phyloP scores from a whole-genome alignment of 37 sponge, comb jelly and placozoan genomes.

The Hormiphora californensis region DNA sequence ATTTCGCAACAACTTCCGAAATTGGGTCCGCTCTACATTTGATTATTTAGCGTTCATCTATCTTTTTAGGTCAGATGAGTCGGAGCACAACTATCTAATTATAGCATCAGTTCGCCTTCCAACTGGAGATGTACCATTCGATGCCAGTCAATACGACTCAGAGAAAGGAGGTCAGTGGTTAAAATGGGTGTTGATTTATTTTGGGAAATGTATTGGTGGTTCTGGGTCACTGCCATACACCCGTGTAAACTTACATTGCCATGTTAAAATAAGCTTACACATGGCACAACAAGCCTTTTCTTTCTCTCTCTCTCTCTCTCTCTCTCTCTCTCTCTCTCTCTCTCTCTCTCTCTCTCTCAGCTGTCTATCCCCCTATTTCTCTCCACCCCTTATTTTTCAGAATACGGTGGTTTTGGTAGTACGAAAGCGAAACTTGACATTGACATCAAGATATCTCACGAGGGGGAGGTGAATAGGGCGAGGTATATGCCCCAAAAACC shows the following conservation, averaged over 20 bases:
- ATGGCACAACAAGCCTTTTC: background rate
- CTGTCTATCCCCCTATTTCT: background rate
- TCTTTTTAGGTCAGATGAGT: constrained; percentile 80
- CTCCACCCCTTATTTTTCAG: constrained; percentile 54
- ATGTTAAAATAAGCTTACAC: background rate
- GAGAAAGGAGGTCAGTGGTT: constrained; percentile 75
- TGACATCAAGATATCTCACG: constrained; percentile 99
- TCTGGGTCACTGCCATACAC: background rate
- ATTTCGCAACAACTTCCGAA: background rate
- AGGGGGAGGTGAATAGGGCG: constrained; percentile 99
- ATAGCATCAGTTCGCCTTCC: constrained; percentile 97
- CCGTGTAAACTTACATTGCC: background rate
- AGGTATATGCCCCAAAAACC: constrained; percentile 99
- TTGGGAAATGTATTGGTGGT: background rate
- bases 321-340: no score
- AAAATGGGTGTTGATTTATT: background rate
- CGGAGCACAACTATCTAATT: constrained; percentile 84
- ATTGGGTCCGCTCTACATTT: background rate
- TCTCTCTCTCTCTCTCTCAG: background rate
- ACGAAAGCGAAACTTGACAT: constrained; percentile 90
- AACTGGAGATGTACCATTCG: constrained; percentile 92
- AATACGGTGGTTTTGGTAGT: constrained; percentile 96
- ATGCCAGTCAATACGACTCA: constrained; percentile 95
- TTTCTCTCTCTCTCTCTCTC: background rate
- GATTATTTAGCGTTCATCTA: background rate